phyloP scores from a whole-genome alignment of 2,888 invertebrate genomes.

The Drosophila ustulata region DNA sequence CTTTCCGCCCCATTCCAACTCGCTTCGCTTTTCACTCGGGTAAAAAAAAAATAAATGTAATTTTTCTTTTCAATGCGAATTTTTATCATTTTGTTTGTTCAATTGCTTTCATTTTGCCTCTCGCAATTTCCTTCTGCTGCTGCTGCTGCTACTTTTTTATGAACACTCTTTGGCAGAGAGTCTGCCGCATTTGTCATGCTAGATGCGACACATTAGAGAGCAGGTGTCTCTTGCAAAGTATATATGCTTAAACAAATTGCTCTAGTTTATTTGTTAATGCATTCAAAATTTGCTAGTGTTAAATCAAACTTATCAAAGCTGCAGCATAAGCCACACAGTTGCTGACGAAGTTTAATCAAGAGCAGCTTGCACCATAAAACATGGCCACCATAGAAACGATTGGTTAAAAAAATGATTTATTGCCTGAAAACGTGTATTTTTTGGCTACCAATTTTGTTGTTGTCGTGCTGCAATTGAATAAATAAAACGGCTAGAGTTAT shows the following conservation, averaged over 20 bases:
- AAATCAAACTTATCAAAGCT: not conserved
- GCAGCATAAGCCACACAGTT: not conserved
- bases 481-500: constrained; percentile 3
- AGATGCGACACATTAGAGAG: not conserved
- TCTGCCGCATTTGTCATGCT: not conserved
- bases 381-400: not conserved
- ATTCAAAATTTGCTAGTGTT: not conserved
- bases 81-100: constrained; percentile 52
- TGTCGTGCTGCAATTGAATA: not conserved
- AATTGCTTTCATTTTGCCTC: constrained; percentile 60
- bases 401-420: constrained; percentile 1
- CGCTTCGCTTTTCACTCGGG: constrained; percentile 13
- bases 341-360: not conserved
- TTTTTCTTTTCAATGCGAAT: constrained; percentile 53
- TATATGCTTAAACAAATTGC: not conserved
- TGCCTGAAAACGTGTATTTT: not conserved
- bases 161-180: not conserved
- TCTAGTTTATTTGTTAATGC: not conserved
- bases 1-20: not conserved
- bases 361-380: not conserved
- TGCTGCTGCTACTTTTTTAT: constrained; percentile 10
- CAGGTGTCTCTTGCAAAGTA: not conserved
- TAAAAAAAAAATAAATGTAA: constrained; percentile 28
- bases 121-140: constrained; percentile 4
- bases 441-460: not conserved